phyloP scores from a whole-genome alignment of 2,797 vertebrate species.

The Anableps anableps region DNA sequence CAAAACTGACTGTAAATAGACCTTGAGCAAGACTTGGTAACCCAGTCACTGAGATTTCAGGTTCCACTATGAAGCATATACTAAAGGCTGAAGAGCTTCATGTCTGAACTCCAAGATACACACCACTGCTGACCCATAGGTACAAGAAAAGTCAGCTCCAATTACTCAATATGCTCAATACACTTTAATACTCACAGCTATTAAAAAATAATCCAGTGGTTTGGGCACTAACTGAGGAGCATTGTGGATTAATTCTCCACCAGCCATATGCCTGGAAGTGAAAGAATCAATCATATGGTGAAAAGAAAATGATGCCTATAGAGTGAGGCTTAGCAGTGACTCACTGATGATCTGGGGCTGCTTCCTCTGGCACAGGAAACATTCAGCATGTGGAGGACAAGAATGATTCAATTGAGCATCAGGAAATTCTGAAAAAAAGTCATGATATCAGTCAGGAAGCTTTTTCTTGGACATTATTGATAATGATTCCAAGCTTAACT shows the following conservation, averaged over 20 bases:
- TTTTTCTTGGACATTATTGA: neutral
- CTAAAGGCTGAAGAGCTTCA: neutral
- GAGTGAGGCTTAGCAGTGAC: neutral
- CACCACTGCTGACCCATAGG: neutral
- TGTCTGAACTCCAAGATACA: neutral
- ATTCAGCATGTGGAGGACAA: neutral
- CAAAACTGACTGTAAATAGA: neutral
- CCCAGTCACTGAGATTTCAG: neutral
- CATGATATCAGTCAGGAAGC: neutral
- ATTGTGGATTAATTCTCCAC: neutral
- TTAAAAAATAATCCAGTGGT: neutral
- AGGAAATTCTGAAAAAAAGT: neutral
- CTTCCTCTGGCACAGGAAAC: neutral
- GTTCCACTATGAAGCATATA: neutral
- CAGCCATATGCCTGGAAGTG: neutral
- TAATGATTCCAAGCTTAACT: neutral
- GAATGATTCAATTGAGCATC: neutral
- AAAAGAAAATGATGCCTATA: neutral
- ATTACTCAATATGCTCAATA: too few species aligned
- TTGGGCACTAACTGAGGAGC: neutral
- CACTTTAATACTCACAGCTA: neutral
- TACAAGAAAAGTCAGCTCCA: neutral
- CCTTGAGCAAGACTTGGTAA: neutral
- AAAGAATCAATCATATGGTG: neutral
- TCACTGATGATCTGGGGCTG: neutral